Evolutionary conservation across 1,140 invertebrate genomes (phyloP), one percentile per base, ranked within the genome.

Genomic region (Leptopilina clavipes): DNA sequence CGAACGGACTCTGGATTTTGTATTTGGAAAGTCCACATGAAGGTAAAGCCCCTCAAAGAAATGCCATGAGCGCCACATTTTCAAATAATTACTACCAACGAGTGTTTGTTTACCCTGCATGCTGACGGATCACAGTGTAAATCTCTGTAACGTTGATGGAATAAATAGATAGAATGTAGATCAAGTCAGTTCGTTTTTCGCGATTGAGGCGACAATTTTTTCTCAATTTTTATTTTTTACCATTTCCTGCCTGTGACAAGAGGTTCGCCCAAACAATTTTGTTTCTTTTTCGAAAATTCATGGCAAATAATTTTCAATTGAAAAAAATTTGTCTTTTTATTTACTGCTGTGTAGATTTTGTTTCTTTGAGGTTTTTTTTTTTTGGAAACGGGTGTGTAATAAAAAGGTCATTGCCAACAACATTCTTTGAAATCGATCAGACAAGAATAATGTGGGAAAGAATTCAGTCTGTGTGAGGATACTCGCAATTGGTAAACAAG

Each of bases 401-500:
- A 52, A 52, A 52, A 52, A 52, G 14, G n/a, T 17, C 48, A 52
- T 52, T 52, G 48, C 14, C n/a, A 17, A 52, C n/a, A 17, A 52
- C 48, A 17, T 52, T 52, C 48, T 17, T 52, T 52, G 48, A n/a
- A 52, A 52, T 52, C 48, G 48, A 52, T 52, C 48, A 52, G 48
- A 52, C 48, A 52, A 52, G 48, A 52, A 52, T 52, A 52, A 52
- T 52, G 48, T 52, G 48, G 48, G 48, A 52, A 52, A 52, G 48
- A 52, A 52, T 52, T 52, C 48, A 48, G 48, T 17, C 14, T 52
- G 14, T 52, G 48, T 77, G 79, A 84, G 83, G 80, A 82, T 81
- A 86, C 83, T 81, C 76, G 74, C 83, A 81, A 89, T 85, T 85
- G 77, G 86, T 86, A 89, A 89, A 90, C 86, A 88, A 88, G 79